Conservation (phyloP, 2,113 vertebrate species). For the Anguilla rostrata region DNA sequence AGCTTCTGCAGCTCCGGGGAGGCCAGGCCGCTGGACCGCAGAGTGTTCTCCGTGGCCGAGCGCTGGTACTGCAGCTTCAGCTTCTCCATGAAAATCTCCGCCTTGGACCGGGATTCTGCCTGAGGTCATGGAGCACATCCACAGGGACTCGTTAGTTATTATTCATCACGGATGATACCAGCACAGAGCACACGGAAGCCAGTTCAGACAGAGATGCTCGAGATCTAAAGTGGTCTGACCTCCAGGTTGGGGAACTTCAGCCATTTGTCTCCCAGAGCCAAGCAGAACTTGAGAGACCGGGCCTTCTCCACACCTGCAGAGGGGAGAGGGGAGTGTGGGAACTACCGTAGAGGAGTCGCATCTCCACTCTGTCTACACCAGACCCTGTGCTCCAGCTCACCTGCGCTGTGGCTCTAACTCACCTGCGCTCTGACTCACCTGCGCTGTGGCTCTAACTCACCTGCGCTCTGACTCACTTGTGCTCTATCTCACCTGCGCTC, state of each 20-base stretch:
- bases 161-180: background rate
- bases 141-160: background rate
- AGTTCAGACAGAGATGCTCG: no score
- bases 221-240: slow-evolving; percentile 56
- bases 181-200: no score
- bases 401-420: no score
- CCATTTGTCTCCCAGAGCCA: slow-evolving; percentile 82
- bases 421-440: no score
- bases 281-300: slow-evolving; percentile 83
- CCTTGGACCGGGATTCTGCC: slow-evolving; percentile 71
- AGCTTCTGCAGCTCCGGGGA: slow-evolving; percentile 71
- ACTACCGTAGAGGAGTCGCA: no score
- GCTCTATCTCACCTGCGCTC: no score
- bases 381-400: no score
- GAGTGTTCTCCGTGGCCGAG: slow-evolving; percentile 83
- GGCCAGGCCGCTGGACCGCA: slow-evolving; percentile 73
- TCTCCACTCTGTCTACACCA: no score
- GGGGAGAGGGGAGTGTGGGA: background rate
- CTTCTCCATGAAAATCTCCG: slow-evolving; percentile 78
- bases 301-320: slow-evolving; percentile 81
- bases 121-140: slow-evolving; percentile 45
- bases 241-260: slow-evolving; percentile 73
- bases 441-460: no score
- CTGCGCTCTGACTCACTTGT: no score
- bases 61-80: slow-evolving; percentile 80